Evolutionary conservation across 2,888 invertebrate species (phyloP).

Genomic region (Caenorhabditis auriculariae): DNA sequence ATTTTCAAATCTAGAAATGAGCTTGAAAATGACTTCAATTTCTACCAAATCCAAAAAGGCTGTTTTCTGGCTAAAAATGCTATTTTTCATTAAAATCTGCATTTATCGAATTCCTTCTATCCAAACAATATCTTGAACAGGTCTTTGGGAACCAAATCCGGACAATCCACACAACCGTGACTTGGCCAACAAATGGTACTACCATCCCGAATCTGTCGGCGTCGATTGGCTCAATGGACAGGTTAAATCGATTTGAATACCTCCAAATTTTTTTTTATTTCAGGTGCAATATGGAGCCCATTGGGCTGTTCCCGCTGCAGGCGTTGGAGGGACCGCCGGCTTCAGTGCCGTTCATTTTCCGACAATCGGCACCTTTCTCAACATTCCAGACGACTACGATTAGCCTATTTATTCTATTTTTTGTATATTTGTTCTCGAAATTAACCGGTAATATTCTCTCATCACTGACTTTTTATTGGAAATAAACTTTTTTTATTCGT

Average conservation of each 20-base stretch:
- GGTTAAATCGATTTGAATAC: neutral
- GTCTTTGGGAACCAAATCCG: slow-evolving; percentile 53
- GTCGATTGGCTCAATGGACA: slow-evolving; percentile 53
- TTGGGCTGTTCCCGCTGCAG: slow-evolving; percentile 51
- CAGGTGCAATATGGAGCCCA: slow-evolving; percentile 42
- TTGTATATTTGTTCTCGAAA: no score
- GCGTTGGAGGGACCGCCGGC: slow-evolving; percentile 42
- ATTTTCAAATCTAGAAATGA: no score
- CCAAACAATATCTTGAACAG: slow-evolving; percentile 10
- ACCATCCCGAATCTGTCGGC: slow-evolving; percentile 42
- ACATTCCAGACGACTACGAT: slow-evolving; percentile 49
- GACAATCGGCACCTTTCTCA: slow-evolving; percentile 39
- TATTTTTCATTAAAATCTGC: no score
- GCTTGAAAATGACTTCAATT: no score
- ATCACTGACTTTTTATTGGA: no score
- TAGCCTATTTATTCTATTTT: no score
- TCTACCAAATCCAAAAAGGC: no score
- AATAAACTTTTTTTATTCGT: no score
- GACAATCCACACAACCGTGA: slow-evolving; percentile 52
- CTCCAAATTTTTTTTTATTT: neutral
- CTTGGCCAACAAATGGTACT: slow-evolving; percentile 50
- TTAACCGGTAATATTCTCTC: no score
- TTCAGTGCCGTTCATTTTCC: slow-evolving; percentile 43
- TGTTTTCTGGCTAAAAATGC: no score
- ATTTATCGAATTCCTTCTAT: neutral